Evolutionary conservation across 2,113 vertebrate species (phyloP).

Genomic region (Mystacornis crossleyi): DNA sequence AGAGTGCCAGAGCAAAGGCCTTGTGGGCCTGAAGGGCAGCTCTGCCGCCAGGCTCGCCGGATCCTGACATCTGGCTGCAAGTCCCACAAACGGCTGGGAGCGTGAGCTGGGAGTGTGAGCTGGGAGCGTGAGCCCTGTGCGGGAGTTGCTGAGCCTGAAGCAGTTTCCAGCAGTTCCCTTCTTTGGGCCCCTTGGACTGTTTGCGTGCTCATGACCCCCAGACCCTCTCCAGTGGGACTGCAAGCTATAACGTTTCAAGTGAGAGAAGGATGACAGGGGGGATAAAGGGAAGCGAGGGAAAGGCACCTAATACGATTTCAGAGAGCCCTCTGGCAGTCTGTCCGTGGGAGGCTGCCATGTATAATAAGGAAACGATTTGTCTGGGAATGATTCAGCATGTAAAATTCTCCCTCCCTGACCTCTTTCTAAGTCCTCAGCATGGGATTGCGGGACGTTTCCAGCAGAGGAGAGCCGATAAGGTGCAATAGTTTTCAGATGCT

Average conservation of each 20-base stretch:
- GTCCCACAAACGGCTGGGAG: background rate
- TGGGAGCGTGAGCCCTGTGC: fast-evolving
- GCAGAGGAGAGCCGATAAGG: background rate
- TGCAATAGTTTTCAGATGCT: background rate
- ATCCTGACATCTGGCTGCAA: background rate
- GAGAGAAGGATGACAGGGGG: background rate
- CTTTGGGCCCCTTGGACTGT: background rate
- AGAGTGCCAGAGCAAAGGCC: background rate
- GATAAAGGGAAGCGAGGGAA: conserved; percentile 14
- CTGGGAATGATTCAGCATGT: conserved; percentile 49
- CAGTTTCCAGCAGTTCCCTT: background rate
- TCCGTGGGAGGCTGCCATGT: conserved; percentile 61
- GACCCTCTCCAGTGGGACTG: background rate
- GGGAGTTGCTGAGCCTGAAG: background rate
- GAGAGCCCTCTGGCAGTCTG: conserved; percentile 44
- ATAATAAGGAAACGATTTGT: conserved; percentile 66
- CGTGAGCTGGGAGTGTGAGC: background rate
- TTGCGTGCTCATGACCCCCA: background rate
- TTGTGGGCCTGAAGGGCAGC: fast-evolving
- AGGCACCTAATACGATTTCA: conserved; percentile 37
- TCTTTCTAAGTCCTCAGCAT: background rate
- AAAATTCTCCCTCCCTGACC: conserved; percentile 33
- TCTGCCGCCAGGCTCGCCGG: fast-evolving
- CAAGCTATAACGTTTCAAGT: background rate
- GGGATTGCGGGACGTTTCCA: background rate